Base-by-base conservation (phyloP, 2,888 invertebrate genomes). In the Marronus borbonicus region DNA sequence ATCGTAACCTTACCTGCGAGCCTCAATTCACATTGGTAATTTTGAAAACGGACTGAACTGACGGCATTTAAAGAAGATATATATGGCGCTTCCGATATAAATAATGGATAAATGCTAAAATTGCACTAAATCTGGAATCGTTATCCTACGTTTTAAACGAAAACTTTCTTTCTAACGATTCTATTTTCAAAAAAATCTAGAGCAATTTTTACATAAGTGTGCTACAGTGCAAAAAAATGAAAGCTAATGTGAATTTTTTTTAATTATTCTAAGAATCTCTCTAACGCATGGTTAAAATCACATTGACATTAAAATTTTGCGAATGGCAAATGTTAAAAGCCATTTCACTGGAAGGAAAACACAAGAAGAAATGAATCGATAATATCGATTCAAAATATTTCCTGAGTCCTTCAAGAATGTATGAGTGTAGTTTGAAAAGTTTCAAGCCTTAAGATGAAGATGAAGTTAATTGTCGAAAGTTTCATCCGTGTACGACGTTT, bases 81-180 rank as follows among this genome's bases (percentile, higher is more conserved):
- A 20, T 17, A 44, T 12, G 12, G 8, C 12, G 44, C 12, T 44
- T 44, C 8, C 10, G 10, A 58, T 20, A 58, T 58, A 58, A 17
- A 58, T 58, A 20, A 58, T 58, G 55, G 55, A 58, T 58, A 20
- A 58, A 20, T 58, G 55, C 55, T n/a, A 58, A 58, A 20, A 58
- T 20, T 58, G 55, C n/a, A 20, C 20, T 20, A 58, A 58, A 20
- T 58, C 20, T 17, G 55, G 55, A 58, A 58, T 58, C 10, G 55
- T 55, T 20, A 55, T 55, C 55, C 20, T 1, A 44, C 44, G 44
- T 12, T 58, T 58, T 20, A 20, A 20, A 2, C 8, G 5, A 17
- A 55, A 58, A 58, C 55, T 58, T 58, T 58, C 55, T 58, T 58
- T 20, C 20, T 58, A 58, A 17, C 17, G 7, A 58, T 58, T 58